Evolutionary conservation across 2,113 vertebrate species (phyloP).

Genomic region (Phyllostomus hastatus): DNA sequence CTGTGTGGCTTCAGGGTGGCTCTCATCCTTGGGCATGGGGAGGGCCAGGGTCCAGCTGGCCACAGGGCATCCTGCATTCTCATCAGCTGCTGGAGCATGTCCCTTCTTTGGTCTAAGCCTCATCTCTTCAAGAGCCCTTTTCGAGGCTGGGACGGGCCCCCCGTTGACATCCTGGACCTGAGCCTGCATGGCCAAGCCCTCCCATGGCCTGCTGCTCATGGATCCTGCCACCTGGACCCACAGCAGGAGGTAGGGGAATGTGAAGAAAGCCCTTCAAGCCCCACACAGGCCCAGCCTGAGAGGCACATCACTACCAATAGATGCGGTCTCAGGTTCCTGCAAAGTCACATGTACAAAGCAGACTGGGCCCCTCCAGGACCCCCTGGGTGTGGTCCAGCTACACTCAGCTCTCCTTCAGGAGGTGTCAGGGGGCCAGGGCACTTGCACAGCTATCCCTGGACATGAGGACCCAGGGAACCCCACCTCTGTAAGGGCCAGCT

Average conservation of each 20-base stretch:
- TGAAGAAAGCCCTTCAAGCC: neutral
- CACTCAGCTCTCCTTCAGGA: neutral
- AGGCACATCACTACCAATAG: neutral
- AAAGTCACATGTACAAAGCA: neutral
- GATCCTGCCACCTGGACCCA: neutral
- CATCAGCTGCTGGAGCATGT: neutral
- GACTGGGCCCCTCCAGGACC: neutral
- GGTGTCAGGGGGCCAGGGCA: rapidly evolving
- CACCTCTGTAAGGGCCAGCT: neutral
- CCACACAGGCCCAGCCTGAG: neutral
- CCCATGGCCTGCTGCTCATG: neutral
- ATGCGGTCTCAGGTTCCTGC: neutral
- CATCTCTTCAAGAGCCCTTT: neutral
- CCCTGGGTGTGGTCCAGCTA: neutral
- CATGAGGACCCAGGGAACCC: neutral
- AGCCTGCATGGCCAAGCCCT: neutral
- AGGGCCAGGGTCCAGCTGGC: neutral
- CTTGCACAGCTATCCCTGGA: neutral
- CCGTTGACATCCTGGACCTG: neutral
- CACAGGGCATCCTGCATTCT: neutral
- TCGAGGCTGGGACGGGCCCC: neutral
- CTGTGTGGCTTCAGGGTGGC: neutral
- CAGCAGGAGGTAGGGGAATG: rapidly evolving
- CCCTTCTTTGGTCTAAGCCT: neutral
- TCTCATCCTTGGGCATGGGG: neutral